Evolutionary conservation across 1,140 invertebrate species (phyloP).

Genomic region (Philaenus spumarius): DNA sequence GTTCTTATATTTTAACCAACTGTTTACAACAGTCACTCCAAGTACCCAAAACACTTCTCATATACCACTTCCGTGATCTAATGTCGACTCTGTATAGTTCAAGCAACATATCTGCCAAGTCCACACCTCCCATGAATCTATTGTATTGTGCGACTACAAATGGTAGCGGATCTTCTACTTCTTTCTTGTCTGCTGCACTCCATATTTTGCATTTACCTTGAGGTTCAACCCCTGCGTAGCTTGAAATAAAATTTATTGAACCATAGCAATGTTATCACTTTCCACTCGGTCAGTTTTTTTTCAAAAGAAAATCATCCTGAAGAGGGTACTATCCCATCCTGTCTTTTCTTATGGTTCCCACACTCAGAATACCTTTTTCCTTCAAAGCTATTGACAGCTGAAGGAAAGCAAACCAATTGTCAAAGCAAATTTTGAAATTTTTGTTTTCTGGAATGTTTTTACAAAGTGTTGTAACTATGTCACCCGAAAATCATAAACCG

Average conservation of each 20-base stretch:
- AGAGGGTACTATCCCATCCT: conserved; percentile 11
- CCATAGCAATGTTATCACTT: conserved; percentile 22
- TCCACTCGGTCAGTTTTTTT: conserved; percentile 4
- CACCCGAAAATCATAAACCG: conserved; percentile 28
- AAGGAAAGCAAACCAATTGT: conserved; percentile 36
- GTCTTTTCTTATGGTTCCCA: neutral
- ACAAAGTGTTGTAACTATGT: conserved; percentile 26
- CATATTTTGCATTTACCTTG: conserved; percentile 16
- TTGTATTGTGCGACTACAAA: conserved; percentile 30
- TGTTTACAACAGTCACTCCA: conserved; percentile 25
- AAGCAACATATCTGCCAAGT: conserved; percentile 28
- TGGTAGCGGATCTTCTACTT: conserved; percentile 14
- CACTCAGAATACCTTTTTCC: conserved; percentile 27
- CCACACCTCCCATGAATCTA: conserved; percentile 32
- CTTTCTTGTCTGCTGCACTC: conserved; percentile 11
- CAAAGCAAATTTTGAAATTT: conserved; percentile 33
- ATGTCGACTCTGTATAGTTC: conserved; percentile 23
- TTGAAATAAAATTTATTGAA: conserved; percentile 13
- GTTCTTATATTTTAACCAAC: conserved; percentile 24
- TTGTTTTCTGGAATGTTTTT: conserved; percentile 12
- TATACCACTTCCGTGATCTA: conserved; percentile 29
- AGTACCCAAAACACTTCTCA: conserved; percentile 24
- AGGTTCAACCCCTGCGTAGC: conserved; percentile 14
- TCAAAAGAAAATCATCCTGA: conserved; percentile 14
- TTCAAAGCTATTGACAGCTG: conserved; percentile 27